Evolutionary conservation across 2,888 invertebrate genomes (phyloP), one percentile per base, ranked within the genome.

Genomic region (Thereva nobilitata): DNA sequence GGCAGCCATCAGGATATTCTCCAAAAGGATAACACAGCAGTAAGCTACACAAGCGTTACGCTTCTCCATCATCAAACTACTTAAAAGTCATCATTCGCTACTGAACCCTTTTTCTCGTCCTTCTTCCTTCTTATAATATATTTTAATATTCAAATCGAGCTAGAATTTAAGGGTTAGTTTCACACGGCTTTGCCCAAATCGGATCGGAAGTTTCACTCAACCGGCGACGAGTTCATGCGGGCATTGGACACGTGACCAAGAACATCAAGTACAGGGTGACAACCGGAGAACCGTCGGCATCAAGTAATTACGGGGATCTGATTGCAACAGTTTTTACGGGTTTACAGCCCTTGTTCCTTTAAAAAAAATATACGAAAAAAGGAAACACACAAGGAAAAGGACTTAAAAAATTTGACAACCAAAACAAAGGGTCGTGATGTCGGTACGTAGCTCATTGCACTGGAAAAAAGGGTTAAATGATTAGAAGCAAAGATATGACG

Each of bases 121-220:
- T 23, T 23, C 23, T 23, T 23, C 2, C 23, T 23, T 23, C 23
- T 2, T 23, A 23, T 23, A 23, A 2, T 23, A 23, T 23, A 23
- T 23, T 63, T 42, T 34, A 12, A 45, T 63, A 63, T 63, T 52
- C 63, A 63, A 63, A 63, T 63, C 23, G 23, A 23, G 23, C 23
- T 23, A 2, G 52, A 63, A n/a, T 23, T 63, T 63, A 50, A 63
- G 63, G 52, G 53, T 53, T 47, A 64, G 53, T 70, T 73, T 73
- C 73, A 72, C 72, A 73, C 72, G 72, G 70, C 70, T 70, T 64
- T 70, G 50, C 61, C 52, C 61, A 49, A 54, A 64, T 66, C 59
- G 64, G 70, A 64, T 72, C 72, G 72, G 72, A 73, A 73, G 72
- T 72, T 71, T 72, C 71, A 71, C 68, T 72, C 70, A 61, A 71